Percentiles rank a stretch among this genome's conserved stretches.
These are phyloP conservation scores for Heliconius erato DNA, from an alignment of 2,888 invertebrate genomes.

Conservation along the genomic window DNA sequence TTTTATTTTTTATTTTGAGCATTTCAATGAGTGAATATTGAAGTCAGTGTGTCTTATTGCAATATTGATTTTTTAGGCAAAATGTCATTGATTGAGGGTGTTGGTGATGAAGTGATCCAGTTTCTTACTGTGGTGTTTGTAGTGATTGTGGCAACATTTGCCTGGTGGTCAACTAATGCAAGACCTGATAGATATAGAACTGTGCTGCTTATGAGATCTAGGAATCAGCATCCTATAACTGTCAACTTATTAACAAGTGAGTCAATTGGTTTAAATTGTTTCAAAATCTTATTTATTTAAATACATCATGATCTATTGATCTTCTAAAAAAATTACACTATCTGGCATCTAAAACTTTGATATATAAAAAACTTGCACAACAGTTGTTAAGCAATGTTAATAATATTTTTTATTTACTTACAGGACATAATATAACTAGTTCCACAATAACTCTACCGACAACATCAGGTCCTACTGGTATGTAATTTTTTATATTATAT, in stretches of 20 bases:
- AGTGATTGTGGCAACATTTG: slow-evolving; percentile 88
- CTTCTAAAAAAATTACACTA: neutral
- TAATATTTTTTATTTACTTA: slow-evolving; percentile 18
- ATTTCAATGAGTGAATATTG: neutral
- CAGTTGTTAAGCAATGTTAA: neutral
- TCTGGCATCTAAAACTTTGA: neutral
- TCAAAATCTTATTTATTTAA: neutral
- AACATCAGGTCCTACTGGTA: slow-evolving; percentile 61
- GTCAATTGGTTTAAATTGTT: slow-evolving; percentile 38
- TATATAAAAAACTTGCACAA: neutral
- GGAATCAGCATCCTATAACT: slow-evolving; percentile 73
- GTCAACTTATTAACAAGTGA: slow-evolving; percentile 75
- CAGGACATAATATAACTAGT: slow-evolving; percentile 64
- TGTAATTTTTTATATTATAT: slow-evolving; percentile 55
- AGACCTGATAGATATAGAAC: slow-evolving; percentile 89
- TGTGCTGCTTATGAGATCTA: slow-evolving; percentile 87
- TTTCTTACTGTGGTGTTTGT: slow-evolving; percentile 86
- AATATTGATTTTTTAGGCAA: slow-evolving; percentile 55
- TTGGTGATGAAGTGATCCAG: slow-evolving; percentile 93
- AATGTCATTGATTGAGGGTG: slow-evolving; percentile 92
- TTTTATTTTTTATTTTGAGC: neutral
- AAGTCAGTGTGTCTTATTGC: neutral
- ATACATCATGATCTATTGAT: neutral
- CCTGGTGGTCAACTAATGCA: slow-evolving; percentile 92
- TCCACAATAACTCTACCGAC: slow-evolving; percentile 56